Base-by-base conservation (phyloP, 2,888 invertebrate species). In the Anodontia alba region DNA sequence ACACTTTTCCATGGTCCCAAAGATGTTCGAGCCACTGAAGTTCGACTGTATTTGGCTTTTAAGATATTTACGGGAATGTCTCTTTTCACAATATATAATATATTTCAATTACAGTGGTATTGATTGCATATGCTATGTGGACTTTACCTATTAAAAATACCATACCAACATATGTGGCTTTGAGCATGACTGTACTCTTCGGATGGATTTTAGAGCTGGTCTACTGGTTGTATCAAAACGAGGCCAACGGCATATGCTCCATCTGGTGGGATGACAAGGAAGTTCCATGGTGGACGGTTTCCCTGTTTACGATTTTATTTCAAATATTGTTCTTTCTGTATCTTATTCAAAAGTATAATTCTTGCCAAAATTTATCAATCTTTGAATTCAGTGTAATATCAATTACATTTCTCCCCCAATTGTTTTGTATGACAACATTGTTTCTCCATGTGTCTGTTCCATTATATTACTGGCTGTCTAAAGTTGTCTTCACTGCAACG, bases 141-240 rank as follows among this genome's bases (percentile, higher is more conserved):
- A 17, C 62, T 8, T 8, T 62, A 33, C 62, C 31, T 17, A 1
- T 20, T 31, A 62, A 62, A 33, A 62, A 7, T 12, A 31, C 20
- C 1, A 31, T 62, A 17, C 62, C 62, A 31, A 5, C 33, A 17
- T 62, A 62, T 17, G 3, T 62, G 2, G 31, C 62, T 3, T 2
- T 33, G 3, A 33, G 31, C 1, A 31, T 17, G 17, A 20, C 5
- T 20, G 17, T 62, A 10, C 10, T 12, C 7, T 62, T 33, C 20
- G 62, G 62, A 33, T 62, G 62, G 62, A 20, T 62, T 33, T 29
- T 62, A 17, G 33, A 62, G 33, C 1, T 17, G 33, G 33, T 33
- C 62, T 62, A 62, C 17, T 33, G 62, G 33, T 33, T 62, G 62
- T 62, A 17, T 20, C 62, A 62, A 17, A 62, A 62, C 62, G 62